A percentile compares a stretch with the other conserved stretches of the same genome.
Evolutionary conservation across 2,888 invertebrate genomes (phyloP).

Genomic region (Machimus atricapillus): DNA sequence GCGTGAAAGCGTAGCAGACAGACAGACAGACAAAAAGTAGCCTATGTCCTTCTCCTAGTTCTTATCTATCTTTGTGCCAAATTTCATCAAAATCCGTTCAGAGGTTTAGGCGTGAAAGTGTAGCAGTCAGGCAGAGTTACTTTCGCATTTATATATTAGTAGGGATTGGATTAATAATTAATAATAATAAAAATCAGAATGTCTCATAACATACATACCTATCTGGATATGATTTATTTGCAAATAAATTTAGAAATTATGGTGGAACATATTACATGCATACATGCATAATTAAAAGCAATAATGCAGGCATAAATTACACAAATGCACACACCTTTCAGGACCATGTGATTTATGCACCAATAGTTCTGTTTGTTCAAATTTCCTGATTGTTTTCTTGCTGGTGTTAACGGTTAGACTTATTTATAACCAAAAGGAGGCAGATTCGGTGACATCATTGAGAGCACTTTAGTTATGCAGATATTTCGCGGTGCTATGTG

Average conservation of each 20-base stretch:
- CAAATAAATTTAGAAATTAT: no score
- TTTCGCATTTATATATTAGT: no score
- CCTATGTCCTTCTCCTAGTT: no score
- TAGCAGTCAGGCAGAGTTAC: no score
- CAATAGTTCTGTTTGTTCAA: neutral
- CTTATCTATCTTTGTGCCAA: no score
- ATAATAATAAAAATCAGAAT: neutral
- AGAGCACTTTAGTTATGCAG: conserved; percentile 3
- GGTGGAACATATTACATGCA: no score
- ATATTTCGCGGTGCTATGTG: neutral
- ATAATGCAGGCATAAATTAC: neutral
- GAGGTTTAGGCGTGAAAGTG: no score
- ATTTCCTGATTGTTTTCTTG: neutral
- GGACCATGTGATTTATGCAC: neutral
- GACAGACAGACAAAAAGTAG: no score
- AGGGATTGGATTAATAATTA: no score
- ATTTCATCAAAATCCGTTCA: no score
- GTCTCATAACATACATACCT: neutral
- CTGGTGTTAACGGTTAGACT: neutral
- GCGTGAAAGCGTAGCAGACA: no score
- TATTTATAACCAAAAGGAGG: conserved; percentile 1
- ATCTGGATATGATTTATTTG: no score
- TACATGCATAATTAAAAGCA: neutral
- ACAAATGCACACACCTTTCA: neutral
- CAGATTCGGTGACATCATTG: neutral